These are phyloP conservation scores for Invenusta paracnida DNA, from an alignment of 2,888 invertebrate genomes.

Conservation along the genomic window DNA sequence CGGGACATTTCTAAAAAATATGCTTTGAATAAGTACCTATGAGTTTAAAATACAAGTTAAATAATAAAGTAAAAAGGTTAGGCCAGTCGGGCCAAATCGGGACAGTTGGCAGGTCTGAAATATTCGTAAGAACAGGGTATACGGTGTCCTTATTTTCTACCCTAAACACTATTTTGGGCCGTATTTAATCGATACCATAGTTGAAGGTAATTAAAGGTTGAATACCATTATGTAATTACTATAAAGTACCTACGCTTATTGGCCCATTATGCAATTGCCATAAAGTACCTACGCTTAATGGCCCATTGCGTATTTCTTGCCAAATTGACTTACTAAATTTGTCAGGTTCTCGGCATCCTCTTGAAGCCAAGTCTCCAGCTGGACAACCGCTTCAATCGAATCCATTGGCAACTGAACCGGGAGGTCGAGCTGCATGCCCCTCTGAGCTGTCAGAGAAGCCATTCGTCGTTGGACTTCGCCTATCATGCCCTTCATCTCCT, in stretches of 20 bases:
- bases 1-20: too few species aligned
- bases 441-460: background rate
- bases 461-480: too few species aligned
- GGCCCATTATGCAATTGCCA: background rate
- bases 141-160: too few species aligned
- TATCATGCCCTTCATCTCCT: too few species aligned
- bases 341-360: background rate
- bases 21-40: too few species aligned
- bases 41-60: too few species aligned
- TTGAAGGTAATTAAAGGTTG: background rate
- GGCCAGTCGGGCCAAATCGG: too few species aligned
- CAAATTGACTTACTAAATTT: background rate
- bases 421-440: too few species aligned
- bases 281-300: background rate
- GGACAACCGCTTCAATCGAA: background rate
- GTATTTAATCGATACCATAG: background rate
- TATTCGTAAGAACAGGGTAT: too few species aligned
- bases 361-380: background rate
- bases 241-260: background rate
- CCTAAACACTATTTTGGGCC: background rate
- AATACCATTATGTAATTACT: too few species aligned
- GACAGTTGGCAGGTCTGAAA: too few species aligned
- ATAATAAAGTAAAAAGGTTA: too few species aligned
- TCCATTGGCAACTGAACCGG: background rate
- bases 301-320: background rate